Percentiles rank a stretch among this genome's conserved stretches.
These are phyloP conservation scores for Heterotis niloticus DNA, from an alignment of 2,113 vertebrate species.

Conservation along the genomic window DNA sequence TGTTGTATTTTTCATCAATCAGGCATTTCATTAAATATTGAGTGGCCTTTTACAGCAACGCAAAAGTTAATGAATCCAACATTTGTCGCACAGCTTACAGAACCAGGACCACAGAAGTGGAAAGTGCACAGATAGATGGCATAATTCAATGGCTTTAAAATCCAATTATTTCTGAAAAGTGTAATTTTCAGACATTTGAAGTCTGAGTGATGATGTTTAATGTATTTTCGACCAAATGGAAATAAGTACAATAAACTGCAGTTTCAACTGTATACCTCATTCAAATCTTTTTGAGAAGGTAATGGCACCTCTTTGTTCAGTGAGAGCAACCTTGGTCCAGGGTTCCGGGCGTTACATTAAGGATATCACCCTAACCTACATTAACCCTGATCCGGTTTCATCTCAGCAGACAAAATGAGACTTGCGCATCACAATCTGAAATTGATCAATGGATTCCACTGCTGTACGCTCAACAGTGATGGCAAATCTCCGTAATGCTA, in stretches of 20 bases:
- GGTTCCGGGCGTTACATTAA: background rate
- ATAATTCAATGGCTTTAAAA: conserved; percentile 37
- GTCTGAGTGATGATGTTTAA: conserved; percentile 36
- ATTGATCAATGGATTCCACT: background rate
- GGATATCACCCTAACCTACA: background rate
- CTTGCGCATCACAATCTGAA: background rate
- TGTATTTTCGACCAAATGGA: conserved; percentile 30
- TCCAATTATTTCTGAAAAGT: conserved; percentile 39
- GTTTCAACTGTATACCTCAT: background rate
- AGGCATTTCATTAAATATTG: conserved; percentile 24
- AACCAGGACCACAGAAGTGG: conserved; percentile 22
- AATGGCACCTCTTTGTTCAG: background rate
- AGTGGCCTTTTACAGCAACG: conserved; percentile 31
- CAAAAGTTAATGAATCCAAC: conserved; percentile 32
- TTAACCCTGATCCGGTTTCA: background rate
- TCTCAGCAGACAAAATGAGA: background rate
- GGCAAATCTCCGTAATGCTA: background rate
- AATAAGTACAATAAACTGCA: conserved; percentile 11
- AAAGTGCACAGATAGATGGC: conserved; percentile 31
- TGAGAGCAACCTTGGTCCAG: background rate
- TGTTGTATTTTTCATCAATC: conserved; percentile 21
- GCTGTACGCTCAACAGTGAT: background rate
- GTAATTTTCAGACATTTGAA: conserved; percentile 36
- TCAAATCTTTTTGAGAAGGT: background rate
- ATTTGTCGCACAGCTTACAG: conserved; percentile 22